Percentiles rank a stretch among this genome's conserved stretches.
Conservation (phyloP, 2,888 invertebrate genomes). For the Muschampia plurimacula region DNA sequence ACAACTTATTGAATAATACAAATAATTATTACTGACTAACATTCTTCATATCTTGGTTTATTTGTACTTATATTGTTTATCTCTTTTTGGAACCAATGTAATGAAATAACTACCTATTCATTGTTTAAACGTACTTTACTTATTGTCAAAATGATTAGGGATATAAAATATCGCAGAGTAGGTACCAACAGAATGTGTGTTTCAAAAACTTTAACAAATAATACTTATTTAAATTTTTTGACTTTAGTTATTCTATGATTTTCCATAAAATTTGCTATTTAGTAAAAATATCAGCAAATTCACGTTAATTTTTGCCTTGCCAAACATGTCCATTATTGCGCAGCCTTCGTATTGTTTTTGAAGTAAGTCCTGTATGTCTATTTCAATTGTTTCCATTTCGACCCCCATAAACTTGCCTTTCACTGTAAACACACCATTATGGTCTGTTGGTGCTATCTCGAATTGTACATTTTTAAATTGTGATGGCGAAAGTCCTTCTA, state of each 20-base stretch:
- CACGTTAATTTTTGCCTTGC: slow-evolving; percentile 92
- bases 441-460: slow-evolving; percentile 89
- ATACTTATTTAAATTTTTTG: background rate
- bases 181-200: too few species aligned
- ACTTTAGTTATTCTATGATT: slow-evolving; percentile 54
- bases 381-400: slow-evolving; percentile 89
- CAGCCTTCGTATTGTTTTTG: slow-evolving; percentile 92
- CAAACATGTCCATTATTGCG: slow-evolving; percentile 91
- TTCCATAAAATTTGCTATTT: slow-evolving; percentile 91
- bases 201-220: too few species aligned
- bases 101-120: too few species aligned
- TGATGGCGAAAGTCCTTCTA: slow-evolving; percentile 88
- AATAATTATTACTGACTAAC: too few species aligned
- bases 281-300: slow-evolving; percentile 90
- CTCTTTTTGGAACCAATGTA: too few species aligned
- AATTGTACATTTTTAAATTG: slow-evolving; percentile 92
- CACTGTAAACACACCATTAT: slow-evolving; percentile 89
- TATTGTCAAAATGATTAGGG: too few species aligned
- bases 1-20: too few species aligned
- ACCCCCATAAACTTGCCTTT: slow-evolving; percentile 92
- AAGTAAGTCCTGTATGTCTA: slow-evolving; percentile 90
- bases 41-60: too few species aligned
- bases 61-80: too few species aligned
- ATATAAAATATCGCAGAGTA: too few species aligned
- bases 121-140: too few species aligned